phyloP scores from a whole-genome alignment of 2,797 vertebrate genomes.

The Hapalemur alaotrensis region DNA sequence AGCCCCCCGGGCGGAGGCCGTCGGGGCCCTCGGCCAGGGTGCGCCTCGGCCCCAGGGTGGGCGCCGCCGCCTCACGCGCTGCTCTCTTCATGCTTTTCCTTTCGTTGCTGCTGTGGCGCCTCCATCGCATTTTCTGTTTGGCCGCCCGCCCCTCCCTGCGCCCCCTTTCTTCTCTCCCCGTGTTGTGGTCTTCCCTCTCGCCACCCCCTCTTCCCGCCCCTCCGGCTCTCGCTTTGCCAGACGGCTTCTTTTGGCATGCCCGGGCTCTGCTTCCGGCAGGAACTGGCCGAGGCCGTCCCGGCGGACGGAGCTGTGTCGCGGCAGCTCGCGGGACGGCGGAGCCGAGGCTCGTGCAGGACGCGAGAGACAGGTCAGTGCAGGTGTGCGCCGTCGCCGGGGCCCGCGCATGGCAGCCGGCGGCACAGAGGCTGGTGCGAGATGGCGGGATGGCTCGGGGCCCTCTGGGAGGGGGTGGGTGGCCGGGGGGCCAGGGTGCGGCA shows the following conservation, averaged over 20 bases:
- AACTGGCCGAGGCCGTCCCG: slow-evolving; percentile 51
- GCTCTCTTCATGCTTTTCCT: slow-evolving; percentile 40
- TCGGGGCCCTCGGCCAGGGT: not conserved
- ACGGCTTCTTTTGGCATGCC: slow-evolving; percentile 56
- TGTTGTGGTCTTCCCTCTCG: slow-evolving; percentile 9
- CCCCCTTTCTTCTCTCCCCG: not conserved
- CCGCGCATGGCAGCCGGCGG: not conserved
- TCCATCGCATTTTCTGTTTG: slow-evolving; percentile 21
- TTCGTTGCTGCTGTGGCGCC: slow-evolving; percentile 38
- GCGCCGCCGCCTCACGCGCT: slow-evolving; percentile 28
- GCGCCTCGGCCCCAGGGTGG: not conserved
- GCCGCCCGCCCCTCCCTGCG: not conserved
- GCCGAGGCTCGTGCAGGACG: slow-evolving; percentile 22
- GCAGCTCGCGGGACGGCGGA: slow-evolving; percentile 45
- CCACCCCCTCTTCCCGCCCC: not conserved
- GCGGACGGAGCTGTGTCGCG: slow-evolving; percentile 41
- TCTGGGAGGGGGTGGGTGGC: not conserved
- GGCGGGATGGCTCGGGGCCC: not conserved
- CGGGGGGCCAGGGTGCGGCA: not conserved
- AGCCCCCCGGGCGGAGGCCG: not conserved
- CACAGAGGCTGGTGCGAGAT: rapidly evolving
- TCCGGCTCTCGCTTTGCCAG: slow-evolving; percentile 12
- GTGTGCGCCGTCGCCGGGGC: not conserved
- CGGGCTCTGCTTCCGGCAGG: slow-evolving; percentile 50
- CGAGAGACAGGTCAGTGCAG: slow-evolving; percentile 72